A percentile compares a stretch with the other conserved stretches of the same genome.
phyloP scores from a whole-genome alignment of 1,140 invertebrate genomes.

The Sinonovacula constricta region DNA sequence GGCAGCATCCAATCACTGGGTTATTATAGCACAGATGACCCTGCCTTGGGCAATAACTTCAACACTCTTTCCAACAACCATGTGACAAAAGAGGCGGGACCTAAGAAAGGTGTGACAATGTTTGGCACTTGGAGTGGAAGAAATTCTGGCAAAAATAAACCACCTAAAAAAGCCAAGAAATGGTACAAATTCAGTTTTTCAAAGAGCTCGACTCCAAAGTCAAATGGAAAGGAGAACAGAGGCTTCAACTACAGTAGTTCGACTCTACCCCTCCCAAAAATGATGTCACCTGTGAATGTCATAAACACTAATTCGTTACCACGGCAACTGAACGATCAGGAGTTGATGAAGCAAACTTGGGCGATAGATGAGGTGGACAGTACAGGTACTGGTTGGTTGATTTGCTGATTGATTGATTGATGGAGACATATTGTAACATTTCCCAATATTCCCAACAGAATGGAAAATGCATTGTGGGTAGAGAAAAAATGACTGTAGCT shows the following conservation, averaged over 20 bases:
- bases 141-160: neutral
- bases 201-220: neutral
- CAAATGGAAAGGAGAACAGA: slow-evolving; percentile 22
- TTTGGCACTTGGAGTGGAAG: slow-evolving; percentile 44
- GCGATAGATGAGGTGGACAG: too few relatives aligned
- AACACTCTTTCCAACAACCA: too few relatives aligned
- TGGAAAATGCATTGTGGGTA: too few relatives aligned
- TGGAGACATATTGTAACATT: too few relatives aligned
- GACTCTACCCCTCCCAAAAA: slow-evolving; percentile 9
- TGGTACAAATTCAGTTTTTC: slow-evolving; percentile 35
- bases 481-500: too few relatives aligned
- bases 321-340: too few relatives aligned
- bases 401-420: too few relatives aligned
- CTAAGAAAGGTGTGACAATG: neutral
- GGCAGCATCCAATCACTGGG: neutral
- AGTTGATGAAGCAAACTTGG: too few relatives aligned
- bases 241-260: slow-evolving; percentile 20
- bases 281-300: slow-evolving; percentile 19
- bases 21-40: neutral
- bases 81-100: neutral
- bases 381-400: too few relatives aligned
- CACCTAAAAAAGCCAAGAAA: slow-evolving; percentile 42
- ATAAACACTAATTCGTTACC: too few relatives aligned
- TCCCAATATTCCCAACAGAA: too few relatives aligned
- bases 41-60: neutral